Evolutionary conservation across 1,140 invertebrate genomes (phyloP).

Genomic region (Bombus terrestris): DNA sequence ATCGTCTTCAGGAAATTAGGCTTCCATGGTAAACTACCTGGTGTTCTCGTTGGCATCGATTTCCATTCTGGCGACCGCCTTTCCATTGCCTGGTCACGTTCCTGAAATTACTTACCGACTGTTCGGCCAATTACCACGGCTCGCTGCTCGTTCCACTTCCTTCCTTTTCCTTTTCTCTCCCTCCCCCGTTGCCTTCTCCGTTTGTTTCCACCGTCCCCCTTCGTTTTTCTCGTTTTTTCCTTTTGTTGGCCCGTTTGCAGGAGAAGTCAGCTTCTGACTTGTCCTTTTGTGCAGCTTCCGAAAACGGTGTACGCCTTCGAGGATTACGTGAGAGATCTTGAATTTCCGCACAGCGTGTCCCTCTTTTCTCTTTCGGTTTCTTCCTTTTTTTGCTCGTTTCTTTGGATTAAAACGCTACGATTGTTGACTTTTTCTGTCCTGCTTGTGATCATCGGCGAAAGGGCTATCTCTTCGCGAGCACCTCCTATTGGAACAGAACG

Average conservation of each 20-base stretch:
- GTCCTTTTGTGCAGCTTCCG: slow-evolving; percentile 15
- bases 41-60: slow-evolving; percentile 51
- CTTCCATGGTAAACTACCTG: slow-evolving; percentile 52
- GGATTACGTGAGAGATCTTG: slow-evolving; percentile 31
- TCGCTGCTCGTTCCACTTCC: slow-evolving; percentile 32
- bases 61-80: slow-evolving; percentile 49
- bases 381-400: neutral
- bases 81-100: slow-evolving; percentile 53
- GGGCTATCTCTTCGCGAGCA: neutral
- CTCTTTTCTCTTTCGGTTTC: neutral
- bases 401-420: slow-evolving; percentile 38
- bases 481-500: neutral
- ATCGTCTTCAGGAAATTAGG: slow-evolving; percentile 53
- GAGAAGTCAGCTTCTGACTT: neutral
- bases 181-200: neutral
- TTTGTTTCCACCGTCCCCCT: neutral
- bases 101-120: slow-evolving; percentile 59
- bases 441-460: neutral
- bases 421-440: neutral
- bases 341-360: slow-evolving; percentile 11
- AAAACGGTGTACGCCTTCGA: slow-evolving; percentile 7
- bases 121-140: slow-evolving; percentile 56
- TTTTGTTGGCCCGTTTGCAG: slow-evolving; percentile 28
- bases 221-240: neutral
- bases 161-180: neutral